Base-by-base conservation (phyloP, 2,888 invertebrate species). In the Cyrtodaria siliqua region DNA sequence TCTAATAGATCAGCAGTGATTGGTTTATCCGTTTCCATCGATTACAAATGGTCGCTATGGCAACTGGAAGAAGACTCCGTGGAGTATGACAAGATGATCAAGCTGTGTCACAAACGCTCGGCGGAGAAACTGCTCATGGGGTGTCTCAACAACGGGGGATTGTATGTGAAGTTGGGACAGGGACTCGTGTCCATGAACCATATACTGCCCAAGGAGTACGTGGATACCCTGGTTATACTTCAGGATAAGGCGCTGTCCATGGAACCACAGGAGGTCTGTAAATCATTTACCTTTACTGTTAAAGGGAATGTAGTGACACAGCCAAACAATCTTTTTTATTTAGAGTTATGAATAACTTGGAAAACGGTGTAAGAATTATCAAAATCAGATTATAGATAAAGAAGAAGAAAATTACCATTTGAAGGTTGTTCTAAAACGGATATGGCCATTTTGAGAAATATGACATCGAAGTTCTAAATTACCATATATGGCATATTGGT, bases 131-230 rank as follows among this genome's bases (percentile, higher is more conserved):
- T 96, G 53, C 91, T 96, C 14, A 88, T 94, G 42, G 95, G 95
- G 1, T 96, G 96, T 87, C 92, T 96, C 52, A 91, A 93, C 60
- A 96, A 96, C 93, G 96, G 96, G 8, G 96, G 96, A 0, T 93
- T 96, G 2, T 96, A 96, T 88, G 95, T 96, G 26, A 96, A 96
- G 92, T 93, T 96, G 18, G 96, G 96, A 0, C 96, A 96, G 91
- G 96, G 96, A 16, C 93, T 96, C 59, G 95, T 95, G 0, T 95
- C 96, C 2, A 94, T 96, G 91, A 96, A 96, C 92, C 96, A 96
- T 90, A 95, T 96, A 71, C 91, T 96, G 69, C 96, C 96, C 0
- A 93, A 93, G 82, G 96, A 96, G 90, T 96, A 96, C 89, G 94
- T 95, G 0, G 92, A 93, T 20, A 95, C 95, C 0, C 92, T 96